phyloP scores from a whole-genome alignment of 2,797 vertebrate species.

The Podarcis lilfordi region DNA sequence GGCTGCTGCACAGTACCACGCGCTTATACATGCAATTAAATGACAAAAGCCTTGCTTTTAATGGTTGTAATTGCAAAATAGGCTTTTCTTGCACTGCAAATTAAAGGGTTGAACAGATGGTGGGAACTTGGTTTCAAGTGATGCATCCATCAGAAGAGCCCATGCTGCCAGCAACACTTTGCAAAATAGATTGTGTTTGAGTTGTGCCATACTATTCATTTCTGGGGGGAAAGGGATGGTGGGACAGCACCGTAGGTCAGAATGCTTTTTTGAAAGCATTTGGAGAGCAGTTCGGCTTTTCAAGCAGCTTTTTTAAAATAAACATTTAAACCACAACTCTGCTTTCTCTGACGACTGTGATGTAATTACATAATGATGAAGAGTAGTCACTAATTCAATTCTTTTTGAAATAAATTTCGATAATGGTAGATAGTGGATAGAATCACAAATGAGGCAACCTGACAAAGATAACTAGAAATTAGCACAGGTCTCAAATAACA shows the following conservation, averaged over 20 bases:
- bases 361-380: neutral
- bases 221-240: slow-evolving; percentile 11
- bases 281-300: slow-evolving; percentile 2
- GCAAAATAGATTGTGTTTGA: slow-evolving; percentile 31
- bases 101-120: slow-evolving; percentile 71
- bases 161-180: slow-evolving; percentile 59
- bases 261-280: slow-evolving; percentile 14
- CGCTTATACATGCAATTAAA: slow-evolving; percentile 53
- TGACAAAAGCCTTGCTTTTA: slow-evolving; percentile 62
- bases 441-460: neutral
- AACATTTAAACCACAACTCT: neutral
- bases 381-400: neutral
- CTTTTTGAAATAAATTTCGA: neutral
- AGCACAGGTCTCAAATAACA: neutral
- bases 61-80: slow-evolving; percentile 61
- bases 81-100: slow-evolving; percentile 50
- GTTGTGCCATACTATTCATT: neutral
- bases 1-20: slow-evolving; percentile 37
- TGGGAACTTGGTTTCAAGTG: slow-evolving; percentile 61
- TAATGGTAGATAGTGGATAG: neutral
- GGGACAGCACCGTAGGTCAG: neutral
- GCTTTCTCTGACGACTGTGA: neutral
- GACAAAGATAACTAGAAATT: neutral
- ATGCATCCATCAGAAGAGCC: slow-evolving; percentile 67
- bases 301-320: neutral